These are phyloP conservation scores for Diachrysia chrysitis DNA, from an alignment of 2,888 invertebrate genomes.

Conservation along the genomic window DNA sequence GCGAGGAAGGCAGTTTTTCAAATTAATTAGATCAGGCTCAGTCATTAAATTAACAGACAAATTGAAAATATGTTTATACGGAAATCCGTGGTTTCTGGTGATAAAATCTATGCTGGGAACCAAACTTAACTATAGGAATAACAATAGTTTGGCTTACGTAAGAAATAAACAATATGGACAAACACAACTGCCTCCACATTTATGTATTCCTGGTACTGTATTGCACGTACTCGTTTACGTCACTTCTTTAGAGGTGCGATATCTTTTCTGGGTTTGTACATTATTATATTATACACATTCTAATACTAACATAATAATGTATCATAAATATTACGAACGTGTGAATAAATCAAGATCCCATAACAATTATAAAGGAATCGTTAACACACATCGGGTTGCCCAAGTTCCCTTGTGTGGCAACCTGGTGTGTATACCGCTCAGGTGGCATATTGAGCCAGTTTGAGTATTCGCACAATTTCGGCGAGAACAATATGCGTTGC, in stretches of 20 bases:
- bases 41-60: not conserved
- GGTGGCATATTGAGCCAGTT: slow-evolving; percentile 12
- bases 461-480: slow-evolving; percentile 59
- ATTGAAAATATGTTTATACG: slow-evolving; percentile 7
- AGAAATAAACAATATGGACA: slow-evolving; percentile 11
- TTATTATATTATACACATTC: not conserved
- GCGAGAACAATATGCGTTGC: slow-evolving; percentile 67
- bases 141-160: slow-evolving; percentile 21
- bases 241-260: not conserved
- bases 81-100: slow-evolving; percentile 13
- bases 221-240: slow-evolving; percentile 18
- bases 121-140: slow-evolving; percentile 7
- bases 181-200: not conserved
- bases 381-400: slow-evolving; percentile 25
- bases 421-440: slow-evolving; percentile 5
- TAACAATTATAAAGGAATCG: slow-evolving; percentile 37
- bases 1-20: slow-evolving; percentile 38
- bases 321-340: not conserved
- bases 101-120: not conserved
- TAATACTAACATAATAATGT: not conserved
- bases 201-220: slow-evolving; percentile 19
- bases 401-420: slow-evolving; percentile 53
- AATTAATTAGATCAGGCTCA: slow-evolving; percentile 23
- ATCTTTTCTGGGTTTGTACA: not conserved
- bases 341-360: slow-evolving; percentile 20